Base-by-base conservation (phyloP, 2,888 invertebrate species). In the Brassicogethes aeneus region DNA sequence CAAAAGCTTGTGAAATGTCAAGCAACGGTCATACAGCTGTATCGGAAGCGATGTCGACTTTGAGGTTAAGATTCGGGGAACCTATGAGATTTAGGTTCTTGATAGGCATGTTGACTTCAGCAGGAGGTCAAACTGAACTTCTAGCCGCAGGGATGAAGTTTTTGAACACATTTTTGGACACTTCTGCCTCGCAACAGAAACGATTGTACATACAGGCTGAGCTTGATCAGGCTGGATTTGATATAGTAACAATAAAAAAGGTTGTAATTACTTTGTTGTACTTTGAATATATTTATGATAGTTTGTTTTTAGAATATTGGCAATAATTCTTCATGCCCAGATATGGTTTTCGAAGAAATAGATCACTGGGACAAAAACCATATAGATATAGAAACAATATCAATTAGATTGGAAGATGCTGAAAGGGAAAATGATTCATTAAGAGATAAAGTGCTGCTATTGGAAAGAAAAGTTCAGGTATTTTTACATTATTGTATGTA, bases 41-140 rank as follows among this genome's bases (percentile, higher is more conserved):
- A 12, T 86, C 92, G 1, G 94, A 94, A 65, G 91, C 94, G 0
- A 76, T 94, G 50, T 89, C 92, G 0, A 90, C 92, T 0, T 73
- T 94, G 39, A 75, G 93, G 29, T 72, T 94, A 3, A 77, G 91
- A 43, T 89, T 88, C 61, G 92, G 91, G 2, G 94, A 95, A 63
- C 92, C 93, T 0, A 92, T 93, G 3, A 78, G 93, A 60, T 94
- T 94, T 69, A 77, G 93, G 45, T 85, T 94, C 61, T 75, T 94
- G 0, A 84, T 91, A 3, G 92, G 92, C 1, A 91, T 92, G 77
- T 73, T 93, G 43, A 82, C 84, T 55, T 87, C 88, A 41, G 74
- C 82, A 0, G 83, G 86, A 12, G 71, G 71, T 7, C 70, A 71
- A 38, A 80, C 81, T 0, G 85, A 85, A 47, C 70, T 90, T 2